These are phyloP conservation scores for Rousettus leschenaultii DNA, from an alignment of 2,113 vertebrate species.

Conservation along the genomic window DNA sequence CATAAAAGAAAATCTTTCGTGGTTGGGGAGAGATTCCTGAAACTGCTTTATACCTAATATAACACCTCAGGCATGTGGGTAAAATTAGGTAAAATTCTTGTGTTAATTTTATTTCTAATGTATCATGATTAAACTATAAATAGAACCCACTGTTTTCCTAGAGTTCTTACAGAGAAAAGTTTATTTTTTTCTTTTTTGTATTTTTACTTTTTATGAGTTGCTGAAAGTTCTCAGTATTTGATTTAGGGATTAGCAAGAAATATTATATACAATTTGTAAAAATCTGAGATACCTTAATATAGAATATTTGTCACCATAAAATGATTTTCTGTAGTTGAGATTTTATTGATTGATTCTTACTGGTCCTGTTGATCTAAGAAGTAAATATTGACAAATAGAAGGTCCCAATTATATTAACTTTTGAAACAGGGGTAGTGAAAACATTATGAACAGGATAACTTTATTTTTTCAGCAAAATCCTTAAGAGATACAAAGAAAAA, in stretches of 20 bases:
- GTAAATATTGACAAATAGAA: conserved; percentile 39
- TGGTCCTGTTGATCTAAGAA: not conserved
- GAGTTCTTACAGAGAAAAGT: not conserved
- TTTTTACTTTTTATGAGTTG: not conserved
- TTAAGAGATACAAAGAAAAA: not conserved
- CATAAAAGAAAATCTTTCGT: not conserved
- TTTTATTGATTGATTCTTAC: conserved; percentile 21
- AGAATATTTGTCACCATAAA: conserved; percentile 14
- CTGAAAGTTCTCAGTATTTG: not conserved
- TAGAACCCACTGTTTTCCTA: not conserved
- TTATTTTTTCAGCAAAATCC: not conserved
- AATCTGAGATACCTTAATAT: conserved; percentile 8
- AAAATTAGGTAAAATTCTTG: not conserved
- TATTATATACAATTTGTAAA: not conserved
- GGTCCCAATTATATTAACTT: not conserved
- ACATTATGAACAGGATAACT: not conserved
- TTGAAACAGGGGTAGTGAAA: not conserved
- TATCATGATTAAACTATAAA: not conserved
- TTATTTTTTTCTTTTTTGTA: not conserved
- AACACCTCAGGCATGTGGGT: not conserved
- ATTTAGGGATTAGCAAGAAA: not conserved
- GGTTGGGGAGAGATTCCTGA: not conserved
- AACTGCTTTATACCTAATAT: not conserved
- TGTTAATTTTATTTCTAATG: not conserved
- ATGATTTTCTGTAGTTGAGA: not conserved